Base-by-base conservation (phyloP, 2,888 invertebrate species). In the Drosophila multiciliata region DNA sequence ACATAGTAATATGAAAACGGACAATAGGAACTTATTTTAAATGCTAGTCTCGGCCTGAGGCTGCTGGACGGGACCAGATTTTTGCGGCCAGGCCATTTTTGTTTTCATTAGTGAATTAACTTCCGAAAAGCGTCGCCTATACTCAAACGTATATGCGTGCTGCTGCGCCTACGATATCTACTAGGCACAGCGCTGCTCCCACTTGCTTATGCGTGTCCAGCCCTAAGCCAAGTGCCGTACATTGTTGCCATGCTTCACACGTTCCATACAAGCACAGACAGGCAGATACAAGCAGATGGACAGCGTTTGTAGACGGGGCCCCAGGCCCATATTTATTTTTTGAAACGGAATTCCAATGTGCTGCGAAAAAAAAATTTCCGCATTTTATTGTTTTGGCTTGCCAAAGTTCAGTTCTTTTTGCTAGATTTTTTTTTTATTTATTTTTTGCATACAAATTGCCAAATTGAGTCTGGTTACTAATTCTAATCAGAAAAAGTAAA, bases 61-160 rank as follows among this genome's bases (percentile, higher is more conserved):
- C 71, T 69, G 66, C 32, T 55, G 55, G 12, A 49, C 11, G 9
- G 5, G 49, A 26, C 26, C 26, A 11, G 23, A 4, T 32, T 17
- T 57, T 42, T 72, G 52, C 52, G 66, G 60, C 53, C 55, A 26
- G 63, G 49, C 55, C 98, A 94, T 98, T 99, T 82, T 87, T 78
- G 72, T 61, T 86, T 78, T 80, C 75, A 83, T 83, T 81, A 64
- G 80, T 73, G 50, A 86, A 88, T 84, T 67, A 71, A 81, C 87
- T 84, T 86, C 84, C 88, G 78, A 80, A 71, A 66, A 62, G 69
- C 73, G 58, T 36, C 23, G 29, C 42, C 45, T 17, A 12, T 23
- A 54, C n/a, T 40, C 15, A 42, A 69, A 42, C 17, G 20, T 32
- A n/a, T 50, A 20, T 50, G n/a, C 12, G 29, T 23, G 17, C 33